Percentiles rank a stretch among this genome's conserved stretches.
phyloP scores from a whole-genome alignment of 2,113 vertebrate species.

The Helogale parvula region DNA sequence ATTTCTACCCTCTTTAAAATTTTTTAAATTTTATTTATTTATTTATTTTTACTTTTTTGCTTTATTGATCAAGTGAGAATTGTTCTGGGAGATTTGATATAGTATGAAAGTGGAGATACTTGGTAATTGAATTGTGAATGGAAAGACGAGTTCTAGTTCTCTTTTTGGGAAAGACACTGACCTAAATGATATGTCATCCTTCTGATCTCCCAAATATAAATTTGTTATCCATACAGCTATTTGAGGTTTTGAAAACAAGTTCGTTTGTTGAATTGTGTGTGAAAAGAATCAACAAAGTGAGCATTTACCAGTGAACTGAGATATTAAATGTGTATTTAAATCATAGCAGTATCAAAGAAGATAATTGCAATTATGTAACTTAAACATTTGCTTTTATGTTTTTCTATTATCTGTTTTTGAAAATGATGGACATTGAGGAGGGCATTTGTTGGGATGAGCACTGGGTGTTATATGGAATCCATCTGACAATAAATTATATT shows the following conservation, averaged over 20 bases:
- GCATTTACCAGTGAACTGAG: not conserved
- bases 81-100: not conserved
- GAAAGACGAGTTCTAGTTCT: not conserved
- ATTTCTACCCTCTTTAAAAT: not conserved
- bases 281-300: not conserved
- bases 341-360: not conserved
- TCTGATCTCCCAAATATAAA: not conserved
- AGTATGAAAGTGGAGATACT: not conserved
- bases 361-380: not conserved
- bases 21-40: not conserved
- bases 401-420: not conserved
- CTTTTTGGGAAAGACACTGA: not conserved
- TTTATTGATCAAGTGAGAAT: not conserved
- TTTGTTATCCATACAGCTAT: not conserved
- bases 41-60: not conserved
- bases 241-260: conserved; percentile 38
- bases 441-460: no score
- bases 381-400: not conserved
- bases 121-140: not conserved
- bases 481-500: no score
- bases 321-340: not conserved
- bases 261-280: conserved; percentile 1
- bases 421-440: no score
- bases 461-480: no score
- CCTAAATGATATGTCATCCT: not conserved